Conservation (phyloP, 2,888 invertebrate species). For the Pandemis heparana region DNA sequence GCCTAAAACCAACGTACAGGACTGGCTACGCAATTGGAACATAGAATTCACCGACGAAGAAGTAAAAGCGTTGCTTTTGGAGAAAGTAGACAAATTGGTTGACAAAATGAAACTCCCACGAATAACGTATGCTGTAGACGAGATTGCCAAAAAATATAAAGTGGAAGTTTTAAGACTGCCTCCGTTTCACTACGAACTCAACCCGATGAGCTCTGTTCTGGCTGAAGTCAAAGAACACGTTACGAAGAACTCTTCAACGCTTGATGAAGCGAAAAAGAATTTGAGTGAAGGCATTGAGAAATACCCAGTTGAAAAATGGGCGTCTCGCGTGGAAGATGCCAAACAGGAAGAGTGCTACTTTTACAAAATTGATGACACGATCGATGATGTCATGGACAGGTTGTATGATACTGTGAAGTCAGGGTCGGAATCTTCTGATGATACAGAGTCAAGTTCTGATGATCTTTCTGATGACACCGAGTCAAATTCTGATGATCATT, state of each 20-base stretch:
- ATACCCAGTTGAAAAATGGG: background rate
- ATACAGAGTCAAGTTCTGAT: background rate
- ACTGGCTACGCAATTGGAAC: background rate
- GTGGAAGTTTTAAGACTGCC: conserved; percentile 1
- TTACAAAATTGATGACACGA: conserved; percentile 4
- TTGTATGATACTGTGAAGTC: background rate
- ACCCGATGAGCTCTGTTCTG: background rate
- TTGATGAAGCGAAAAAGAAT: background rate
- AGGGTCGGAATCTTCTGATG: background rate
- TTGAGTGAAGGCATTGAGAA: background rate
- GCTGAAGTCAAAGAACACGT: background rate
- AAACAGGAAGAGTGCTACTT: background rate
- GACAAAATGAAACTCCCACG: too few species aligned
- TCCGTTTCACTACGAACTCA: background rate
- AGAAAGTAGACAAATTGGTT: background rate
- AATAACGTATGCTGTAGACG: background rate
- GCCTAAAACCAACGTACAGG: background rate
- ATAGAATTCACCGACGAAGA: background rate
- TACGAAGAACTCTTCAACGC: background rate
- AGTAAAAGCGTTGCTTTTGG: background rate
- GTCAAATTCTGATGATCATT: too few species aligned
- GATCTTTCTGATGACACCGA: too few species aligned
- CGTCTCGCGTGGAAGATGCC: background rate
- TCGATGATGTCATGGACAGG: background rate
- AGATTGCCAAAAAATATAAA: background rate